Percentiles rank a stretch among this genome's conserved stretches.
Evolutionary conservation across 2,888 invertebrate species (phyloP).

Genomic region (Volucella bombylans): DNA sequence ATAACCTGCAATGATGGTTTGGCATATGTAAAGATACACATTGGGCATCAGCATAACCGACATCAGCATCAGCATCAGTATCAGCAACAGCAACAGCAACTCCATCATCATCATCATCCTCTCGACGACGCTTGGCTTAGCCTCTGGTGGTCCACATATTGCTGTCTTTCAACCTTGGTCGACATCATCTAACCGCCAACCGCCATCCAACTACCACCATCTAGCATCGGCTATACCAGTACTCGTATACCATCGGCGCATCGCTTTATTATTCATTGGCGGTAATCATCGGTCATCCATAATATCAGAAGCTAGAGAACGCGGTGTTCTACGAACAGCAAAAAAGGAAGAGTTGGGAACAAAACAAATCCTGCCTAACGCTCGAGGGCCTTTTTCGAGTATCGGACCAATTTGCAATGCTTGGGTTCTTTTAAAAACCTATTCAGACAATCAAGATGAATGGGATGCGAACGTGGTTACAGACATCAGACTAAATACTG

Average conservation of each 20-base stretch:
- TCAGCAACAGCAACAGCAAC: conserved; percentile 60
- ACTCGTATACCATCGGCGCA: conserved; percentile 9
- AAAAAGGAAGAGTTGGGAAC: conserved; percentile 53
- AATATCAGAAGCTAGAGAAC: conserved; percentile 73
- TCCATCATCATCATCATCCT: conserved; percentile 72
- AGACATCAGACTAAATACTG: conserved; percentile 43
- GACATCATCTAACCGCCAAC: conserved; percentile 16
- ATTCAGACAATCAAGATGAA: conserved; percentile 73
- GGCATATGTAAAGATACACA: conserved; percentile 72
- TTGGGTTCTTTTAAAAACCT: conserved; percentile 67
- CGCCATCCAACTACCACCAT: not conserved
- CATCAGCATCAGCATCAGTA: conserved; percentile 43
- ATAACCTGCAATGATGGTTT: conserved; percentile 69
- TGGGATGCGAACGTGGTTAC: conserved; percentile 52
- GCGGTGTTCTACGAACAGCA: conserved; percentile 60
- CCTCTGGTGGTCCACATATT: conserved; percentile 73
- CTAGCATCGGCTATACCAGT: no score
- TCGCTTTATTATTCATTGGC: conserved; percentile 72
- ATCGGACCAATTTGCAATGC: conserved; percentile 72
- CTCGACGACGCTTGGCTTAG: conserved; percentile 73
- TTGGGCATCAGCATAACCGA: conserved; percentile 54
- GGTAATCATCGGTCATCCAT: conserved; percentile 74
- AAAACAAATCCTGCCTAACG: conserved; percentile 71
- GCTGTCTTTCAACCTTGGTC: conserved; percentile 29
- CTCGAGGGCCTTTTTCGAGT: conserved; percentile 62